These are phyloP conservation scores for Scomberomorus guttatus DNA, from an alignment of 2,797 vertebrate species.

Conservation along the genomic window DNA sequence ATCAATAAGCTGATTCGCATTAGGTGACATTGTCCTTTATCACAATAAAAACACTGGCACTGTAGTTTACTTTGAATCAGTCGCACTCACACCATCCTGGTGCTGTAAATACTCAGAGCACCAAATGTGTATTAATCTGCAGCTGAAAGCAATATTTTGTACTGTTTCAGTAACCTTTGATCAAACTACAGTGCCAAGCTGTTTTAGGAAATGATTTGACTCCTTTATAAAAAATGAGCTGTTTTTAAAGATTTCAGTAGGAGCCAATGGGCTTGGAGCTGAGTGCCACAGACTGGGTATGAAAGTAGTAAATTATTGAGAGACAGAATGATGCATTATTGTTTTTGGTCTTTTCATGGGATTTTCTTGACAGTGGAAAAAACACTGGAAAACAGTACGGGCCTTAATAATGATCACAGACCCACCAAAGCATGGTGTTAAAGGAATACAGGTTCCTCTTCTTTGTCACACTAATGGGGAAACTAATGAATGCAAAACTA, in stretches of 20 bases:
- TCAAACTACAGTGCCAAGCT: background rate
- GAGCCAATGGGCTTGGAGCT: conserved; percentile 1
- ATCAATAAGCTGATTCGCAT: no score
- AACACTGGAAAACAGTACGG: conserved; percentile 11
- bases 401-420: conserved; percentile 6
- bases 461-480: background rate
- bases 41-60: background rate
- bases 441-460: background rate
- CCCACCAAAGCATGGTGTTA: background rate
- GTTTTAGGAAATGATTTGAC: background rate
- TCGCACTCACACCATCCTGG: background rate
- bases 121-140: background rate
- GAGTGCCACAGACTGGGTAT: conserved; percentile 3
- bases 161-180: background rate
- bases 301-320: background rate
- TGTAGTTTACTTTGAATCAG: background rate
- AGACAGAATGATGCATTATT: conserved; percentile 6
- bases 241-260: background rate
- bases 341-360: background rate
- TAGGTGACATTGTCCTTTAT: no score
- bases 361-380: conserved; percentile 6
- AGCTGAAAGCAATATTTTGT: background rate
- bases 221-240: background rate
- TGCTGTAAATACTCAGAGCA: background rate
- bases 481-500: conserved; percentile 8